These are phyloP conservation scores for Halcyon leucocephala DNA, from an alignment of 2,797 vertebrate species.

Conservation along the genomic window DNA sequence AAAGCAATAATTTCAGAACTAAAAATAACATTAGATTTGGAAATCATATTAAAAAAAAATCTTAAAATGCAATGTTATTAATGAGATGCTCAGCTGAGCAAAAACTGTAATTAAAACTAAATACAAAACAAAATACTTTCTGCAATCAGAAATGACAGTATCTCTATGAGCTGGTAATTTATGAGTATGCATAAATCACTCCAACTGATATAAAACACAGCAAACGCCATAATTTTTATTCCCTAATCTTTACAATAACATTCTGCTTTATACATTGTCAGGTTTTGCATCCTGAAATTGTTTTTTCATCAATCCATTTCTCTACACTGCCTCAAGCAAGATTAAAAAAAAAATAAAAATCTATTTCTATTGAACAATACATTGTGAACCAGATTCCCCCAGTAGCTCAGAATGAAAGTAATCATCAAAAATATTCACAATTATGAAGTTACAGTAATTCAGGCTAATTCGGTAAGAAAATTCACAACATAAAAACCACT, in stretches of 20 bases:
- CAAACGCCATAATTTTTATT: constrained; percentile 29
- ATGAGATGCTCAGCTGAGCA: constrained; percentile 65
- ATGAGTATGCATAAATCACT: constrained; percentile 38
- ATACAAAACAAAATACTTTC: constrained; percentile 64
- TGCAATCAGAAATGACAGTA: constrained; percentile 58
- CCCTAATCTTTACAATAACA: constrained; percentile 14
- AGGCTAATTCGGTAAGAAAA: background rate
- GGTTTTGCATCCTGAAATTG: background rate
- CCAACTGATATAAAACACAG: constrained; percentile 23
- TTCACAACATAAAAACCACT: background rate
- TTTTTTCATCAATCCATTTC: background rate
- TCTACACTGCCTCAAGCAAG: background rate
- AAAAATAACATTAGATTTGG: constrained; percentile 49
- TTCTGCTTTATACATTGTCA: background rate
- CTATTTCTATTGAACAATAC: background rate
- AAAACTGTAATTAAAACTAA: constrained; percentile 78
- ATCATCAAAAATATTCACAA: background rate
- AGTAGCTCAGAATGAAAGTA: background rate
- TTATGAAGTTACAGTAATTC: background rate
- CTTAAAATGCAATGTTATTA: constrained; percentile 61
- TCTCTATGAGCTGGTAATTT: constrained; percentile 51
- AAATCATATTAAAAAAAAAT: constrained; percentile 59
- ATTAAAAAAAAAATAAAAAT: background rate
- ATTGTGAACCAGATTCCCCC: background rate
- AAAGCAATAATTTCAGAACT: constrained; percentile 8